These are phyloP conservation scores for Xenopus tropicalis DNA, from an alignment of 2,113 vertebrate species.

Conservation along the genomic window DNA sequence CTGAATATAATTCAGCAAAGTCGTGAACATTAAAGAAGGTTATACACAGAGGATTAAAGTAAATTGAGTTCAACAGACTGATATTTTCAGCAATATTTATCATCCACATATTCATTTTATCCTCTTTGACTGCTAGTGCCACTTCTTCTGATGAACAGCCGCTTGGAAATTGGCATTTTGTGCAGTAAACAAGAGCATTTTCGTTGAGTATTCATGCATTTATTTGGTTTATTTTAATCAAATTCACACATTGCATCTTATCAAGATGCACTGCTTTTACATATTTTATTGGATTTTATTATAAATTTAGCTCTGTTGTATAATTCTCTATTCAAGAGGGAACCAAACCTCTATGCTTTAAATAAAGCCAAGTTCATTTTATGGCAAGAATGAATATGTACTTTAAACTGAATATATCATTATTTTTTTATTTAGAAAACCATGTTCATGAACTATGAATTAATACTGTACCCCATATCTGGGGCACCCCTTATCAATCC, in stretches of 20 bases:
- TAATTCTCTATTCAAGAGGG: no score
- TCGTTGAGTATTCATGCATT: background rate
- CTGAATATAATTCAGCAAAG: slow-evolving; percentile 25
- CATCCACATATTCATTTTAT: slow-evolving; percentile 24
- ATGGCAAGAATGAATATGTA: no score
- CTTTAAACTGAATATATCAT: no score
- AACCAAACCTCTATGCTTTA: no score
- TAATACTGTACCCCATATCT: no score
- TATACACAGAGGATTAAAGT: slow-evolving; percentile 27
- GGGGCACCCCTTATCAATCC: no score
- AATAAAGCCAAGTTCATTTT: no score
- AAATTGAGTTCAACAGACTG: slow-evolving; percentile 26
- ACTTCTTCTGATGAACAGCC: background rate
- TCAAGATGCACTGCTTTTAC: background rate
- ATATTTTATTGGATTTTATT: background rate
- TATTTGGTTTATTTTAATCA: background rate
- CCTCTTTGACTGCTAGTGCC: background rate
- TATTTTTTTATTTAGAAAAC: no score
- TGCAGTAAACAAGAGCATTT: background rate
- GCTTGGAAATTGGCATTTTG: background rate
- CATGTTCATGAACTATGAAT: fast-evolving
- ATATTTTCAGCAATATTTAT: slow-evolving; percentile 24
- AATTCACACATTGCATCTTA: background rate
- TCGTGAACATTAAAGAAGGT: slow-evolving; percentile 28
- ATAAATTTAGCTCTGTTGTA: background rate